These are phyloP conservation scores for Amphiduros pacificus DNA, from an alignment of 2,888 invertebrate genomes.

Conservation along the genomic window DNA sequence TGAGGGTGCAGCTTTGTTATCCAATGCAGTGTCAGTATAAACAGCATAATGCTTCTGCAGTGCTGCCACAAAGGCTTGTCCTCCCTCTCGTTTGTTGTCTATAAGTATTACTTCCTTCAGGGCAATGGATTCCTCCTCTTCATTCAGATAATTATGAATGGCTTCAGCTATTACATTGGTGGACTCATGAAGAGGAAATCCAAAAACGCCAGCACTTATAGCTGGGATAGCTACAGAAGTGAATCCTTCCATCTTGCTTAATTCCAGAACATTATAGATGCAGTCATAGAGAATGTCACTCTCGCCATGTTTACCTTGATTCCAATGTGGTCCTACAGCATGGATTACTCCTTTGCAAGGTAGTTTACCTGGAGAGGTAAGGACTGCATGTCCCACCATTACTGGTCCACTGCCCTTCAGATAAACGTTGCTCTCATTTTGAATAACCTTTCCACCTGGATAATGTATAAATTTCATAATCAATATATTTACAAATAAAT, in stretches of 20 bases:
- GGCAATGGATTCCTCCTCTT: no score
- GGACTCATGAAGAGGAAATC: neutral
- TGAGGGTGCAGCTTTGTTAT: no score
- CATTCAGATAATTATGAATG: neutral
- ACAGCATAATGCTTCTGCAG: no score
- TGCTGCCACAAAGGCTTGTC: no score
- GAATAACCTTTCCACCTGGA: neutral
- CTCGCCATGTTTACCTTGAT: conserved; percentile 14
- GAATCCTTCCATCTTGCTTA: neutral
- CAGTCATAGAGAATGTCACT: conserved; percentile 6
- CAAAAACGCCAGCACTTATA: neutral
- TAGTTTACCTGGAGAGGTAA: conserved; percentile 35
- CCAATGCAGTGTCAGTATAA: no score
- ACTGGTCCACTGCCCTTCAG: neutral
- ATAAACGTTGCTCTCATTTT: neutral
- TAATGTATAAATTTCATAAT: no score
- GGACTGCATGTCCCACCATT: conserved; percentile 32
- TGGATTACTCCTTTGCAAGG: conserved; percentile 34
- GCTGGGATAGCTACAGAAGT: neutral
- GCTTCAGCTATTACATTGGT: neutral
- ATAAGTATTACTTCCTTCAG: no score
- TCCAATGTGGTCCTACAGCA: conserved; percentile 32
- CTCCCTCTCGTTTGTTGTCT: no score
- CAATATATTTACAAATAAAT: no score
- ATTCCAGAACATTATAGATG: neutral